Conservation (phyloP, 2,797 vertebrate genomes). For the Pseudomugil gertrudae region DNA sequence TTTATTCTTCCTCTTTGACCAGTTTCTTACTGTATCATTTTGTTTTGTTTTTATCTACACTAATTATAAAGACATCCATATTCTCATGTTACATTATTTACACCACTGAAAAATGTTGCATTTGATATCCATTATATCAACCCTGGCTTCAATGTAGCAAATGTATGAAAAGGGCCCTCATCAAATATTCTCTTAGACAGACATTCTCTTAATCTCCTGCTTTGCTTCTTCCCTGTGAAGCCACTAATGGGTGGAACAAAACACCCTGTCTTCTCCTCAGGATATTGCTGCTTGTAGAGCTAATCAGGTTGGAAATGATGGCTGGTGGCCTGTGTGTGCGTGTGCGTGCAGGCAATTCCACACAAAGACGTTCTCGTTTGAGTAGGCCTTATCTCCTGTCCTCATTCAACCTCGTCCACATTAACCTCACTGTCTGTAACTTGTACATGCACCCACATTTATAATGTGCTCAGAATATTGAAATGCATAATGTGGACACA, state of each 20-base stretch:
- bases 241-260: slow-evolving; percentile 67
- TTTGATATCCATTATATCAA: slow-evolving; percentile 42
- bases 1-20: background rate
- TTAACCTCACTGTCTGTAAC: slow-evolving; percentile 41
- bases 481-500: slow-evolving; percentile 15
- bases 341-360: slow-evolving; percentile 12
- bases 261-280: slow-evolving; percentile 58
- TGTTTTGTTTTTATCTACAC: slow-evolving; percentile 3
- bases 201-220: slow-evolving; percentile 58
- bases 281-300: slow-evolving; percentile 70
- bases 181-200: slow-evolving; percentile 55
- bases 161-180: slow-evolving; percentile 35
- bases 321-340: background rate
- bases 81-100: slow-evolving; percentile 21
- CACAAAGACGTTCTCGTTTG: slow-evolving; percentile 36
- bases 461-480: slow-evolving; percentile 22
- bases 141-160: slow-evolving; percentile 29
- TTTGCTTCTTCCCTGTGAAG: slow-evolving; percentile 53
- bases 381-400: slow-evolving; percentile 55
- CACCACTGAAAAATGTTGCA: slow-evolving; percentile 27
- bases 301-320: slow-evolving; percentile 68
- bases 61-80: slow-evolving; percentile 1
- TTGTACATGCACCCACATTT: slow-evolving; percentile 25
- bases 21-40: background rate
- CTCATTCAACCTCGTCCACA: slow-evolving; percentile 40